Conservation (phyloP, 2,888 invertebrate species). For the Crepidodera aurea region DNA sequence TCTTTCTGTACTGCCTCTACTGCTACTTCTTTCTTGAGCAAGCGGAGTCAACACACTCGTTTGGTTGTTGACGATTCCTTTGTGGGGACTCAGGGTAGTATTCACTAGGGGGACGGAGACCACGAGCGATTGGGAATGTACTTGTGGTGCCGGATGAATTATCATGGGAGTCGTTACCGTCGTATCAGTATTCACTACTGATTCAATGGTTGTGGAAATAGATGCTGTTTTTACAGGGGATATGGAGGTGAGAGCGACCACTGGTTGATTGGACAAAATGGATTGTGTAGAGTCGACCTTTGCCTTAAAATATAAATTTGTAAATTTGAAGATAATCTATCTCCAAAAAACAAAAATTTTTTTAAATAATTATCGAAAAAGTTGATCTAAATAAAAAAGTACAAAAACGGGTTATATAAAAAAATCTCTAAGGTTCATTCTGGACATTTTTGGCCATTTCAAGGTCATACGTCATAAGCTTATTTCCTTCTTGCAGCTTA, state of each 20-base stretch:
- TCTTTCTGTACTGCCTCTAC: slow-evolving; percentile 34
- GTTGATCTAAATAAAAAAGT: no score
- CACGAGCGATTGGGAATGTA: slow-evolving; percentile 60
- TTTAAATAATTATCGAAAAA: no score
- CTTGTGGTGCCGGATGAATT: slow-evolving; percentile 42
- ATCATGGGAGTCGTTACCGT: slow-evolving; percentile 40
- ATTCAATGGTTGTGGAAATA: slow-evolving; percentile 28
- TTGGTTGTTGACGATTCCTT: slow-evolving; percentile 55
- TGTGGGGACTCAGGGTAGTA: slow-evolving; percentile 59
- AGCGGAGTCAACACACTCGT: slow-evolving; percentile 47
- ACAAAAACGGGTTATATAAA: no score
- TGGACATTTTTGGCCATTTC: no score
- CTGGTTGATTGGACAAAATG: slow-evolving; percentile 53
- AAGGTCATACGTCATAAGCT: no score
- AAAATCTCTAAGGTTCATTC: no score
- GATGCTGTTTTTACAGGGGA: slow-evolving; percentile 47
- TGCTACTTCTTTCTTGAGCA: slow-evolving; percentile 34
- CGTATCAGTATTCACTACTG: slow-evolving; percentile 24
- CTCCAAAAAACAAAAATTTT: no score
- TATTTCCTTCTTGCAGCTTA: no score
- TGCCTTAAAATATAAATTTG: slow-evolving; percentile 36
- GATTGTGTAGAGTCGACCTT: slow-evolving; percentile 53
- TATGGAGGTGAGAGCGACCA: slow-evolving; percentile 56
- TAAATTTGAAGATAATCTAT: no score
- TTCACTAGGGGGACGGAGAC: slow-evolving; percentile 71